Evolutionary conservation across 1,140 invertebrate species (phyloP), one percentile per base, ranked within the genome.

Genomic region (Drosophila parabipectinata): DNA sequence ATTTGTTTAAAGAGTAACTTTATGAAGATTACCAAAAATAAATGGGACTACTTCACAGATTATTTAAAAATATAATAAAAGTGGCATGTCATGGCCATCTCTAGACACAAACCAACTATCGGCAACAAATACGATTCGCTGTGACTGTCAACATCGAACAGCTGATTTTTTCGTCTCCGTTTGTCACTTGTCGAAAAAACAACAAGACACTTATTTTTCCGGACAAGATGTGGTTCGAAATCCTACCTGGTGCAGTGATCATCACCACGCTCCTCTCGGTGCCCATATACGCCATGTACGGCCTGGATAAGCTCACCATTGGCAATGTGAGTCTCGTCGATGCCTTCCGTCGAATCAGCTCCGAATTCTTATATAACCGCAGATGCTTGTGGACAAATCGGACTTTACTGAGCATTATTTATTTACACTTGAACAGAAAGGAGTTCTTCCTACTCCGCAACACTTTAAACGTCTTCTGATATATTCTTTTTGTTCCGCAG

Each of bases 141-240:
- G 18, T 47, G 44, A 47, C 44, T 47, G 44, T 47, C 44, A 47
- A 10, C 9, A 2, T 6, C 44, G 15, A 47, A 66, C 59, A 75
- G 63, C 76, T 72, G 77, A 14, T 48, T 60, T 34, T 32, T 53
- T 2, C 41, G 52, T 74, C 45, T 66, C 72, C 68, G 53, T 30
- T 54, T 59, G 52, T 48, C 48, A 24, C 44, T 82, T 67, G 66
- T 61, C 28, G 32, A 45, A 71, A 79, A 58, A 56, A 72, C 48
- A 64, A 72, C 55, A 71, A 71, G 30, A 53, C 28, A 57, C 44
- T 34, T 60, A 53, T 41, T 57, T 37, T 71, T 21, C 15, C 24
- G 24, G 41, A 56, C 47, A 92, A 53, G 82, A 88, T 95, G 94
- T 95, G 94, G 94, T 95, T 93, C 81, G 94, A 95, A 93, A 93